phyloP scores from a whole-genome alignment of 30 jellyfish, hydroid and myxozoan genomes.

The Turritopsis dohrnii region DNA sequence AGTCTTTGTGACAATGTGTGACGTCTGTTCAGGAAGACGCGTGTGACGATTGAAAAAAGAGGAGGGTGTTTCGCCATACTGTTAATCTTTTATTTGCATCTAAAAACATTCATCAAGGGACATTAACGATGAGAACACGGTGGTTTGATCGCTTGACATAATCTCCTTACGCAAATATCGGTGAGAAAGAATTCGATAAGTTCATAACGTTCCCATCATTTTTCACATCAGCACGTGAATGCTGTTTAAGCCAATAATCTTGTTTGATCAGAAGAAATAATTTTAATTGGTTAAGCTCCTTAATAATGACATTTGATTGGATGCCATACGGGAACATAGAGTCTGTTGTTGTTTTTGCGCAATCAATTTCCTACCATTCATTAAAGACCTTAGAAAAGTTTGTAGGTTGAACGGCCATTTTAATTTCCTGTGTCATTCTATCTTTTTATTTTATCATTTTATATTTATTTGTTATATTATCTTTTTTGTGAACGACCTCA shows the following conservation, averaged over 20 bases:
- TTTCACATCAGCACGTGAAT: background rate
- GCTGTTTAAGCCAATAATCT: background rate
- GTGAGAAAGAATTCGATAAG: background rate
- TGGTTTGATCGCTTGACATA: background rate
- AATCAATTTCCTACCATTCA: too few species aligned
- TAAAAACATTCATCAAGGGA: background rate
- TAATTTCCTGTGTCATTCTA: too few species aligned
- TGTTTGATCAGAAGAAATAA: background rate
- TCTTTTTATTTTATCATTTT: too few species aligned
- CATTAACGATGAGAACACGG: background rate
- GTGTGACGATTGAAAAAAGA: background rate
- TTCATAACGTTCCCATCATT: background rate
- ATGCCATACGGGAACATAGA: too few species aligned
- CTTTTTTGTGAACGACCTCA: too few species aligned
- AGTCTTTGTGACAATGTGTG: background rate
- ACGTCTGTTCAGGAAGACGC: background rate
- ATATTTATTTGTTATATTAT: too few species aligned
- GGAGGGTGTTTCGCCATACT: background rate
- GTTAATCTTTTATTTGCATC: background rate
- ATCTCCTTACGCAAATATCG: background rate
- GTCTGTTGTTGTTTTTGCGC: background rate
- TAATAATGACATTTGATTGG: background rate
- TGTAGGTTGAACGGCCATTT: too few species aligned
- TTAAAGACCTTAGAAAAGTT: too few species aligned
- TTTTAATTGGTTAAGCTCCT: background rate